Percentiles rank a stretch among this genome's conserved stretches.
Evolutionary conservation across 30 jellyfish, hydroid and myxozoan species (phyloP).

Genomic region (Cassiopea xamachana): DNA sequence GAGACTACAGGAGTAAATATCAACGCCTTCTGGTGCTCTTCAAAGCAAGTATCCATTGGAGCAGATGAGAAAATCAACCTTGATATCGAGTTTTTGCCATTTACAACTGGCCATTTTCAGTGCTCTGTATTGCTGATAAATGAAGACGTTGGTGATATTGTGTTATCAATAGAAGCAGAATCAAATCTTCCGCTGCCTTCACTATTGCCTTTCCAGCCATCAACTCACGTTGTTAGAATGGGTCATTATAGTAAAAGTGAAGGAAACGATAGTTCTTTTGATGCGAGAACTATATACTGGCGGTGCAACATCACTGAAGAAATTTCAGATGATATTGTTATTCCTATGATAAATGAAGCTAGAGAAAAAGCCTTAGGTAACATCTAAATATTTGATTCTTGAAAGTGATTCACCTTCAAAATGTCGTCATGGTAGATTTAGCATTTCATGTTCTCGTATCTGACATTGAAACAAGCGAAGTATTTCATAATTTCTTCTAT

Average conservation of each 20-base stretch:
- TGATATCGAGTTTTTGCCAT: conserved; percentile 89
- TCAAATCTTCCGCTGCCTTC: conserved; percentile 85
- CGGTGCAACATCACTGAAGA: conserved; percentile 83
- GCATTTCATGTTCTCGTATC: background rate
- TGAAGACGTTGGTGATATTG: conserved; percentile 90
- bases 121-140: conserved; percentile 85
- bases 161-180: conserved; percentile 89
- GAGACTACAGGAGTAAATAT: conserved; percentile 36
- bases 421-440: background rate
- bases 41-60: conserved; percentile 52
- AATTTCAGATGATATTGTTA: conserved; percentile 66
- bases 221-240: conserved; percentile 63
- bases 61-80: conserved; percentile 46
- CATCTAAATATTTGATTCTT: background rate
- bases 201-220: conserved; percentile 70
- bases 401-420: background rate
- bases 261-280: conserved; percentile 68
- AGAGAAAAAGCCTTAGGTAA: conserved; percentile 90
- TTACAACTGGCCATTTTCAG: conserved; percentile 84
- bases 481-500: too few species aligned
- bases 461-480: too few species aligned
- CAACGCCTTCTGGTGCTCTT: conserved; percentile 88
- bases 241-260: conserved; percentile 78
- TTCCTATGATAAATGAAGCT: conserved; percentile 74
- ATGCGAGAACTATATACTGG: conserved; percentile 80